These are phyloP conservation scores for Riptortus pedestris DNA, from an alignment of 1,140 invertebrate species.

Conservation along the genomic window DNA sequence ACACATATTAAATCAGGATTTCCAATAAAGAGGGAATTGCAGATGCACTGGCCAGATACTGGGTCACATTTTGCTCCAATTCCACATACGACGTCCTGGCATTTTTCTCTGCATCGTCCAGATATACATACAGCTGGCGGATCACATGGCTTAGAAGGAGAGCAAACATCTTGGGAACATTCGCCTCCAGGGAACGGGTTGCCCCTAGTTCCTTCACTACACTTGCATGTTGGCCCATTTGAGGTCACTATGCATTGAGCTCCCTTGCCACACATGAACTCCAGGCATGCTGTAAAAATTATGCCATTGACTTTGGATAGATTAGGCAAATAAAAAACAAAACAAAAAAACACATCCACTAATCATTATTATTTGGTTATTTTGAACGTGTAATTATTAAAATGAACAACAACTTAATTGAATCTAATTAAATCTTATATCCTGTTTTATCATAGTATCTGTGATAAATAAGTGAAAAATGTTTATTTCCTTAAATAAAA, in stretches of 20 bases:
- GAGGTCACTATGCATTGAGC: constrained; percentile 79
- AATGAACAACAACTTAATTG: too few relatives aligned
- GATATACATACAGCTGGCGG: constrained; percentile 69
- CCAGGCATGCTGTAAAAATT: constrained; percentile 58
- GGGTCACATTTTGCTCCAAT: constrained; percentile 71
- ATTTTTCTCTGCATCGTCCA: constrained; percentile 72
- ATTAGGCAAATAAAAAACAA: too few relatives aligned
- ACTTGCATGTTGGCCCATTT: constrained; percentile 76
- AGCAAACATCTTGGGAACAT: constrained; percentile 71
- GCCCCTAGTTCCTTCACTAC: constrained; percentile 69
- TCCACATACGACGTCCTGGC: constrained; percentile 70
- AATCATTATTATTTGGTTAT: too few relatives aligned
- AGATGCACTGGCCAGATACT: constrained; percentile 69
- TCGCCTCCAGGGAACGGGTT: constrained; percentile 82
- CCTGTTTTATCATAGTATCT: too few relatives aligned
- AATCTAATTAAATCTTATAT: too few relatives aligned
- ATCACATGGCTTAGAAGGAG: constrained; percentile 58
- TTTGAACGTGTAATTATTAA: too few relatives aligned
- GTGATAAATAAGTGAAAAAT: too few relatives aligned
- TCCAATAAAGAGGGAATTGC: constrained; percentile 75
- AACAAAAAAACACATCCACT: too few relatives aligned
- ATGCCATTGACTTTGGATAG: too few relatives aligned
- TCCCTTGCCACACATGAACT: constrained; percentile 65
- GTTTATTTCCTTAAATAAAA: too few relatives aligned
- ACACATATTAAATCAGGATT: constrained; percentile 81